Base-by-base conservation (phyloP, 2,797 vertebrate genomes). In the Poeciliopsis paucimaculata region DNA sequence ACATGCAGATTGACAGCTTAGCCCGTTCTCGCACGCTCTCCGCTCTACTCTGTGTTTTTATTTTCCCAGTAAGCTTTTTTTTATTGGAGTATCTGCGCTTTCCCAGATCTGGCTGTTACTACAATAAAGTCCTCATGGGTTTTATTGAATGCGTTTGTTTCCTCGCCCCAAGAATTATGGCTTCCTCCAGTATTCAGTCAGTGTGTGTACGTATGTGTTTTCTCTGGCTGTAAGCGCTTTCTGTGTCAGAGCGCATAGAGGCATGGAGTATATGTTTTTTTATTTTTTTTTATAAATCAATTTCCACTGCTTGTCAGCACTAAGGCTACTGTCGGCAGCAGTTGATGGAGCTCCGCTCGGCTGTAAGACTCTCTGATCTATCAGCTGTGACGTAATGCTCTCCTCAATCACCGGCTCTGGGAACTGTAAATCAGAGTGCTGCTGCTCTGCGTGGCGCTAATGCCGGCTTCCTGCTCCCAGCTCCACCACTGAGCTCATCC, bases 371-470 rank as follows among this genome's bases (percentile, higher is more conserved):
- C 88, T 90, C 88, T 91, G 91, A 94, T 91, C 91, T 88, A 92
- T 93, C 91, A 90, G 90, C 92, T 86, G 93, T 94, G 92, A 94
- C 92, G 92, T 92, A 92, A 93, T 86, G 91, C 91, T 88, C 93
- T 93, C 93, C 93, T 95, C 95, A 91, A 89, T 95, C 95, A 93
- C 76, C 87, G 82, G 91, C 84, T 83, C 84, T 79, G 88, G 86
- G 88, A 91, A 84, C 89, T 85, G 90, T 93, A 91, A 93, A 94
- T 94, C 94, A 93, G 87, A 91, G 85, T 34, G 70, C 84, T 82
- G 88, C 87, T 84, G 87, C 92, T 94, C 91, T 91, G 91, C 88
- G 83, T 93, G 90, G 92, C 91, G 93, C 90, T 93, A 90, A 90
- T 91, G 87, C 81, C 62, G 68, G 76, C 80, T 82, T 80, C 83